These are phyloP conservation scores for Campaea margaritaria DNA, from an alignment of 2,888 invertebrate species.

Conservation along the genomic window DNA sequence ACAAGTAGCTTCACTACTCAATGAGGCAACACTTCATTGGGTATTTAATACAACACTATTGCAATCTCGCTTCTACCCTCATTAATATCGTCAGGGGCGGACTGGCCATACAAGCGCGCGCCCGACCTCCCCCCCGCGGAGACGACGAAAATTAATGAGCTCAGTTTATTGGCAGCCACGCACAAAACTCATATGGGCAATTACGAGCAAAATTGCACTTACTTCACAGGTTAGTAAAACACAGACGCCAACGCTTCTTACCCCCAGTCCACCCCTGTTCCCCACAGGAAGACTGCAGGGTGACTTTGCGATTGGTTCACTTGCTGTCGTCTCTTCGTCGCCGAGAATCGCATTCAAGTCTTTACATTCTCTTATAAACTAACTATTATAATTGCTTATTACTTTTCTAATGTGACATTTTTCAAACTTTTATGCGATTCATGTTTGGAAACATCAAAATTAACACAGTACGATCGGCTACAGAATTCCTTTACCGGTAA, in stretches of 20 bases:
- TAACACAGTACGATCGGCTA: slow-evolving; percentile 56
- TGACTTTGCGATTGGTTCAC: slow-evolving; percentile 74
- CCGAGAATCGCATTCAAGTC: slow-evolving; percentile 75
- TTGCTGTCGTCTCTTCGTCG: slow-evolving; percentile 65
- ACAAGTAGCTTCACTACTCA: slow-evolving; percentile 80
- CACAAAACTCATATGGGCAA: slow-evolving; percentile 86
- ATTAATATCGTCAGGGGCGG: slow-evolving; percentile 86
- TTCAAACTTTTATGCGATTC: slow-evolving; percentile 73
- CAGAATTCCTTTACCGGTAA: slow-evolving; percentile 50
- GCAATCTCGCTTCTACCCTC: slow-evolving; percentile 85
- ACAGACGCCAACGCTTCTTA: slow-evolving; percentile 81
- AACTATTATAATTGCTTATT: slow-evolving; percentile 42
- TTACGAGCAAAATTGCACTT: slow-evolving; percentile 86
- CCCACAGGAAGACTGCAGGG: slow-evolving; percentile 84
- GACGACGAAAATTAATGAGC: slow-evolving; percentile 85
- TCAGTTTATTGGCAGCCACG: slow-evolving; percentile 86
- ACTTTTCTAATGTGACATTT: slow-evolving; percentile 39
- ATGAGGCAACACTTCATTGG: slow-evolving; percentile 73
- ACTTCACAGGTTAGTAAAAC: slow-evolving; percentile 85
- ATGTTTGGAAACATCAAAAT: slow-evolving; percentile 62
- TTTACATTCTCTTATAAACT: slow-evolving; percentile 47
- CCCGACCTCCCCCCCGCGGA: slow-evolving; percentile 84
- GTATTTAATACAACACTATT: slow-evolving; percentile 78
- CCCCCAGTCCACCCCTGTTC: slow-evolving; percentile 84
- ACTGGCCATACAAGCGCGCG: slow-evolving; percentile 86